phyloP scores from a whole-genome alignment of 2,797 vertebrate species.

The Neosilurus mollespiculum region DNA sequence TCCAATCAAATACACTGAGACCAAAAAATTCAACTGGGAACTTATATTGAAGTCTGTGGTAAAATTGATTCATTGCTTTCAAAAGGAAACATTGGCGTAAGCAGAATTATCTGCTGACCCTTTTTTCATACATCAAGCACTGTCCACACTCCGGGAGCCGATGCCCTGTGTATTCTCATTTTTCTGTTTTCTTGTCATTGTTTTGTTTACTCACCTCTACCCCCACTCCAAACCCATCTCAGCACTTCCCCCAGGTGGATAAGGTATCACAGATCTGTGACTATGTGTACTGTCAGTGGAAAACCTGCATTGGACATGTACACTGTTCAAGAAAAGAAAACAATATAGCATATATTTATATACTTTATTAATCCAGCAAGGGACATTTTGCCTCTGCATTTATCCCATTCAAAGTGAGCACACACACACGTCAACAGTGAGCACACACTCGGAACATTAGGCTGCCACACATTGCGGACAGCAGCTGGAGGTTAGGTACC shows the following conservation, averaged over 20 bases:
- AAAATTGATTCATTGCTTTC: slow-evolving; percentile 23
- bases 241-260: too few species aligned
- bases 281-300: slow-evolving; percentile 1
- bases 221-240: too few species aligned
- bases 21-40: slow-evolving; percentile 6
- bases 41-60: background rate
- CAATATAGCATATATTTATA: too few species aligned
- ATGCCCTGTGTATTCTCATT: slow-evolving; percentile 33
- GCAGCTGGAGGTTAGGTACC: too few species aligned
- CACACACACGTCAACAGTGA: too few species aligned
- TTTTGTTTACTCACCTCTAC: background rate
- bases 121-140: slow-evolving; percentile 16
- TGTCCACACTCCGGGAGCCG: background rate
- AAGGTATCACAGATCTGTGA: slow-evolving; percentile 9
- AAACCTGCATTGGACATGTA: slow-evolving; percentile 11
- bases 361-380: too few species aligned
- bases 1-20: slow-evolving; percentile 26
- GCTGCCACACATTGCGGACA: too few species aligned
- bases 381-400: too few species aligned
- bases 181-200: background rate
- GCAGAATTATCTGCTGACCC: slow-evolving; percentile 24
- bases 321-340: background rate
- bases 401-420: too few species aligned
- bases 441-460: too few species aligned
- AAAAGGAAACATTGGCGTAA: background rate